These are phyloP conservation scores for Charadrius vociferus DNA, from an alignment of 2,113 vertebrate species.

Conservation along the genomic window DNA sequence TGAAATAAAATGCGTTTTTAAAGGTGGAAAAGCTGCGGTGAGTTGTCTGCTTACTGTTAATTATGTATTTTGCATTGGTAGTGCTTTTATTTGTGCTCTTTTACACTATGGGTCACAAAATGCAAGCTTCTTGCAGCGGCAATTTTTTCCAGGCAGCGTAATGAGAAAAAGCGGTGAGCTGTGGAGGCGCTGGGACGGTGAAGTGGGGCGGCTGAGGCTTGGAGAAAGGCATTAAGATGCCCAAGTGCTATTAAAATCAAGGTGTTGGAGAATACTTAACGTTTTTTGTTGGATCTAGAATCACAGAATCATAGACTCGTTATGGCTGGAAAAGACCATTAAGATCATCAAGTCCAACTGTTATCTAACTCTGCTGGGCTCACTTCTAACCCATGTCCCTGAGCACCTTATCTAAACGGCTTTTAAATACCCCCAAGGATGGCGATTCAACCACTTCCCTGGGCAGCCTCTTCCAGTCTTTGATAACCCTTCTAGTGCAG, in stretches of 20 bases:
- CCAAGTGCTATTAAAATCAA: background rate
- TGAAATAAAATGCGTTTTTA: background rate
- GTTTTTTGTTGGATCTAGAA: background rate
- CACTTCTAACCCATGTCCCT: too few species aligned
- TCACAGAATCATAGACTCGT: too few species aligned
- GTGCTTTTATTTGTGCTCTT: background rate
- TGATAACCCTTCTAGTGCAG: too few species aligned
- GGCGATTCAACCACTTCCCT: too few species aligned
- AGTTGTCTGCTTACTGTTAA: background rate
- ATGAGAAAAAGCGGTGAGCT: background rate
- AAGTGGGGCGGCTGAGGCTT: background rate
- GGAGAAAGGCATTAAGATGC: background rate
- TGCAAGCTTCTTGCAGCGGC: background rate
- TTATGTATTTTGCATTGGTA: background rate
- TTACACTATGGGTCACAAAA: background rate
- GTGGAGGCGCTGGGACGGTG: background rate
- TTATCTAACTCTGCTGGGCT: too few species aligned
- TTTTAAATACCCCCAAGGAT: too few species aligned
- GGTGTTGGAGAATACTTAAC: background rate
- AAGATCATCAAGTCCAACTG: too few species aligned
- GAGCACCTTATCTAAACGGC: too few species aligned
- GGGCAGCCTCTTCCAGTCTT: too few species aligned
- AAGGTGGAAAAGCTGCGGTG: background rate
- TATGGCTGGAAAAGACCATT: too few species aligned
- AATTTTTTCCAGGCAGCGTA: background rate